Percentiles rank a stretch among this genome's conserved stretches.
Conservation (phyloP, 2,113 vertebrate species). For the Aleadryas rufinucha region DNA sequence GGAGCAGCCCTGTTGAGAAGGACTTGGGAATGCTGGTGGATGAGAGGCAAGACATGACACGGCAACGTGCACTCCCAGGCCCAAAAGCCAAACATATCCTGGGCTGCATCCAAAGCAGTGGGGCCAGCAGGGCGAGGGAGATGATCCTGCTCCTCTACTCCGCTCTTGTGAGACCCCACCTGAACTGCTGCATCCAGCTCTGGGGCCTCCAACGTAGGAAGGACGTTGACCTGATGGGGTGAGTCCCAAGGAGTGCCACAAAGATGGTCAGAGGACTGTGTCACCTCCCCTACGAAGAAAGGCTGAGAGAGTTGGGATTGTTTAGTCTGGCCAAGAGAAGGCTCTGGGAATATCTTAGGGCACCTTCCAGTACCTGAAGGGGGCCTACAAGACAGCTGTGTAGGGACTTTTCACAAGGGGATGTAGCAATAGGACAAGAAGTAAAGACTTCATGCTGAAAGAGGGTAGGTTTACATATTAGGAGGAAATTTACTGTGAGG, state of each 20-base stretch:
- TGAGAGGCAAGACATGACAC: not conserved
- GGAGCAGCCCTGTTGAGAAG: not conserved
- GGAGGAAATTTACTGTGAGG: not conserved
- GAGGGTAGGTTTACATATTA: not conserved
- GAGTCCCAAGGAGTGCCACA: not conserved
- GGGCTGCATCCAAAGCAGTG: not conserved
- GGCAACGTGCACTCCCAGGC: not conserved
- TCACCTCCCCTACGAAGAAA: not conserved
- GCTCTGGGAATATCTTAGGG: not conserved
- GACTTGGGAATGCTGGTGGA: not conserved
- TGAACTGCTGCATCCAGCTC: not conserved
- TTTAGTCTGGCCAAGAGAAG: not conserved
- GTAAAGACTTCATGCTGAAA: not conserved
- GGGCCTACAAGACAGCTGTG: not conserved
- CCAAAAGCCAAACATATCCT: not conserved
- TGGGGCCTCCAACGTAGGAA: not conserved
- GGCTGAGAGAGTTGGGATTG: not conserved
- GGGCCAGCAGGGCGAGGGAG: not conserved
- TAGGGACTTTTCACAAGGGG: not conserved
- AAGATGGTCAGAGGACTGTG: not conserved
- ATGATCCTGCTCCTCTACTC: not conserved
- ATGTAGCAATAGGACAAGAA: not conserved
- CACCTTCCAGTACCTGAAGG: not conserved
- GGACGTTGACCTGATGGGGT: accelerated
- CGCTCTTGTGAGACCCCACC: not conserved